A percentile compares a stretch with the other conserved stretches of the same genome.
phyloP scores from a whole-genome alignment of 1,140 invertebrate species.

The Atopsyche davidsoni region DNA sequence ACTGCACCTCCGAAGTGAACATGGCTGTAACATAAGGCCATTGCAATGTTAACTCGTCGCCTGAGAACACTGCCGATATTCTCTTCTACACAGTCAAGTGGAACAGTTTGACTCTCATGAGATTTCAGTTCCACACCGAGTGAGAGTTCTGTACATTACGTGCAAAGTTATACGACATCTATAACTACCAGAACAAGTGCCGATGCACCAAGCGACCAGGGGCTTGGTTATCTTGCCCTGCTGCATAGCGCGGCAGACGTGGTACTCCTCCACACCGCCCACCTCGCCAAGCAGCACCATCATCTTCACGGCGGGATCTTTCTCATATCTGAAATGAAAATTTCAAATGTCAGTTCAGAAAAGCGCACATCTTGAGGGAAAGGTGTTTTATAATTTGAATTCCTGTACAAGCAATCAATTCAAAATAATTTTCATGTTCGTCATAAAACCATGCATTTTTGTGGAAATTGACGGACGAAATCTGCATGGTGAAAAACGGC shows the following conservation, averaged over 20 bases:
- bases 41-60: no score
- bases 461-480: no score
- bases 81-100: neutral
- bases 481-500: no score
- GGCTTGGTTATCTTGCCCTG: conserved; percentile 85
- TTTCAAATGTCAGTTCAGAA: neutral
- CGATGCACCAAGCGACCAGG: conserved; percentile 97
- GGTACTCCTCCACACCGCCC: conserved; percentile 98
- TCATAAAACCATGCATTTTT: no score
- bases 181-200: conserved; percentile 67
- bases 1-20: conserved; percentile 98
- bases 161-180: no score
- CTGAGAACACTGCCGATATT: neutral
- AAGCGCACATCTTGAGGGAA: no score
- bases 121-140: no score
- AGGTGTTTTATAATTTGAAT: no score
- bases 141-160: no score
- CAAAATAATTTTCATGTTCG: no score
- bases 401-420: no score
- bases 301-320: conserved; percentile 81
- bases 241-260: conserved; percentile 86
- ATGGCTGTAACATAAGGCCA: conserved; percentile 68
- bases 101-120: no score
- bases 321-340: conserved; percentile 50
- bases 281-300: conserved; percentile 96